These are phyloP conservation scores for Benthosema pterotum DNA, from an alignment of 2,797 vertebrate genomes.

Conservation along the genomic window DNA sequence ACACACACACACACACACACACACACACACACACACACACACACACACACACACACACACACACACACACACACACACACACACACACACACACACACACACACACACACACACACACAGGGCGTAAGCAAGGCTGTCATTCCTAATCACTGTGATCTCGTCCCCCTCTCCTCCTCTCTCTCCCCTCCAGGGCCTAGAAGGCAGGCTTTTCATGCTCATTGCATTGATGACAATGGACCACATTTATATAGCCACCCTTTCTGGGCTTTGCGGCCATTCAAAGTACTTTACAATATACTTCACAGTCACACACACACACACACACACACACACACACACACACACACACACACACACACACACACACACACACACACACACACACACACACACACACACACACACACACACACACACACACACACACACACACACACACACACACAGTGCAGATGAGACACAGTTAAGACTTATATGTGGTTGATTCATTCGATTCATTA, in stretches of 20 bases:
- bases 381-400: too few species aligned
- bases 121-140: conserved; percentile 53
- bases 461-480: too few species aligned
- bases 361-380: too few species aligned
- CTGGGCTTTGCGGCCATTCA: too few species aligned
- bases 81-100: conserved; percentile 23
- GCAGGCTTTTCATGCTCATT: conserved; percentile 13
- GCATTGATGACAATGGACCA: conserved; percentile 23
- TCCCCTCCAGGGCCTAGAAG: conserved; percentile 30
- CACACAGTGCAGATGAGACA: too few species aligned
- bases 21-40: conserved; percentile 32
- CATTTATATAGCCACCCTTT: not conserved
- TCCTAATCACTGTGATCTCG: conserved; percentile 47
- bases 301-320: too few species aligned
- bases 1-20: not conserved
- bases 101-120: not conserved
- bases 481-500: too few species aligned
- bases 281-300: too few species aligned
- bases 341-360: too few species aligned
- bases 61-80: conserved; percentile 24
- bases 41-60: conserved; percentile 33
- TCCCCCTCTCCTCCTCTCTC: conserved; percentile 21
- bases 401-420: too few species aligned
- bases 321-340: too few species aligned
- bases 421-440: too few species aligned